phyloP scores from a whole-genome alignment of 2,113 vertebrate genomes.

The Damaliscus lunatus region DNA sequence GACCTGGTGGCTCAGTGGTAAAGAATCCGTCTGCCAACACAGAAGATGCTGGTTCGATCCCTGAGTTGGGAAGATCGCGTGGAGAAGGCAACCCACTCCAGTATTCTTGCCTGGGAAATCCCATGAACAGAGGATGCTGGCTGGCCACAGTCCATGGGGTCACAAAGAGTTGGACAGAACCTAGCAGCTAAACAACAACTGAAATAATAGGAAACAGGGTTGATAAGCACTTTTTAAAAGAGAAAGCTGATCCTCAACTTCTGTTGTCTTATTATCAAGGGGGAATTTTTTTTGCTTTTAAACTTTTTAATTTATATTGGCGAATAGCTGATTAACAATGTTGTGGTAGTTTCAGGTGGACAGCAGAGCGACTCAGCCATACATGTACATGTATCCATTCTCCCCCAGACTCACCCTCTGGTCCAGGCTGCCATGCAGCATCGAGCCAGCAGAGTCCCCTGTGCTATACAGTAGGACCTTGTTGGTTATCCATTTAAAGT shows the following conservation, averaged over 20 bases:
- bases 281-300: neutral
- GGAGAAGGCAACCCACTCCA: neutral
- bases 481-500: neutral
- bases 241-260: neutral
- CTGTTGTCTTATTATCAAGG: neutral
- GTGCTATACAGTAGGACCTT: neutral
- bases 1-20: neutral
- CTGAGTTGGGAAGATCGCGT: neutral
- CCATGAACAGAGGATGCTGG: neutral
- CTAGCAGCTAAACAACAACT: neutral
- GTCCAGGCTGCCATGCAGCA: neutral
- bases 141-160: neutral
- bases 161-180: neutral
- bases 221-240: neutral
- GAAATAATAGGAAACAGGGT: neutral
- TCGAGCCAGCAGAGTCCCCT: neutral
- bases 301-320: neutral
- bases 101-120: neutral
- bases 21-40: neutral
- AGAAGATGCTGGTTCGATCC: neutral
- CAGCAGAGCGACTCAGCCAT: neutral
- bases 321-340: neutral
- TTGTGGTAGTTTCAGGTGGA: neutral
- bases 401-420: neutral
- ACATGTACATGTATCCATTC: neutral